Conservation (phyloP, 2,888 invertebrate species). For the Halocaridina rubra region DNA sequence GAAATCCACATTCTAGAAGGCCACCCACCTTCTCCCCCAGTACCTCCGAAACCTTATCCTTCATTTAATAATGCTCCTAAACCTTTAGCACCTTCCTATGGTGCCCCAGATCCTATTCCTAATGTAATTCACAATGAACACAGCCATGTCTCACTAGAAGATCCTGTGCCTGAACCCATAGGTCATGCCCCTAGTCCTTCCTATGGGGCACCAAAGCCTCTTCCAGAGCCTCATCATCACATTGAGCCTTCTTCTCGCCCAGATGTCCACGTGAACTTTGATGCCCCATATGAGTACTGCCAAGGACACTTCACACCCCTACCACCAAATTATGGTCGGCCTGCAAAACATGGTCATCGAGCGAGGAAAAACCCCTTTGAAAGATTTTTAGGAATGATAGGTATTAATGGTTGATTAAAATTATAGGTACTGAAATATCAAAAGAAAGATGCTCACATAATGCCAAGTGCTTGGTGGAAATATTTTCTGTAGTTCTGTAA, state of each 20-base stretch:
- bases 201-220: slow-evolving; percentile 15
- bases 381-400: slow-evolving; percentile 24
- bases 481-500: too few species aligned
- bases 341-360: neutral
- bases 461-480: too few species aligned
- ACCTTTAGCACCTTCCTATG: neutral
- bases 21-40: neutral
- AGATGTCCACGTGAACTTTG: neutral
- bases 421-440: too few species aligned
- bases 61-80: neutral
- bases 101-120: slow-evolving; percentile 14
- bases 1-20: neutral
- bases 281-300: slow-evolving; percentile 40
- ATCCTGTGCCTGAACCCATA: neutral
- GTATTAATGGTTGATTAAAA: slow-evolving; percentile 23
- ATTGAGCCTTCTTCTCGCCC: neutral
- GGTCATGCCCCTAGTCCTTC: neutral
- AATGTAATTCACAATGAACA: neutral
- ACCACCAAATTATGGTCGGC: slow-evolving; percentile 27
- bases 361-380: slow-evolving; percentile 11
- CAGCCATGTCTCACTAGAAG: neutral
- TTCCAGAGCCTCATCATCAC: neutral
- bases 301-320: slow-evolving; percentile 46
- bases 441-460: too few species aligned
- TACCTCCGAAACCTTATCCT: neutral